These are phyloP conservation scores for Zaprionus camerounensis DNA, from an alignment of 1,140 invertebrate genomes.

Conservation along the genomic window DNA sequence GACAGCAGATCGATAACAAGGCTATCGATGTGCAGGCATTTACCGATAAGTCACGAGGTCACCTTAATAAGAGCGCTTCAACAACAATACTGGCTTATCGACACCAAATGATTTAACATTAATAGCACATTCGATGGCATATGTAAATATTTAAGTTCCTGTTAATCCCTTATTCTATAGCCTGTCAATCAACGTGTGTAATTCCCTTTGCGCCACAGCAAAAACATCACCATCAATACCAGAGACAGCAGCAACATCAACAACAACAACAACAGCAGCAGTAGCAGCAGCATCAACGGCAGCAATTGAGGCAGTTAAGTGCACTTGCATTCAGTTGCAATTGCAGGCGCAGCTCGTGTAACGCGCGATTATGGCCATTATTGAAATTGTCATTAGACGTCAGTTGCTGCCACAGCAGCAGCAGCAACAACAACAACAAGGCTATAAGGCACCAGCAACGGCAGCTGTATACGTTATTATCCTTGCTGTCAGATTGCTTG, in stretches of 20 bases:
- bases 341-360: constrained; percentile 22
- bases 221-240: not conserved
- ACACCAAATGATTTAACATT: not conserved
- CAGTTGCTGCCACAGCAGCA: not conserved
- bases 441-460: not conserved
- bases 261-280: not conserved
- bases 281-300: not conserved
- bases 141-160: constrained; percentile 3
- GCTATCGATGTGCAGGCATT: not conserved
- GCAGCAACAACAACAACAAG: not conserved
- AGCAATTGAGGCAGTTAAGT: constrained; percentile 18
- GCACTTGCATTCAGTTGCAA: constrained; percentile 17
- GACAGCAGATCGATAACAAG: not conserved
- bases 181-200: constrained; percentile 4
- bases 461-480: constrained; percentile 15
- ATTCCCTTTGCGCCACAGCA: not conserved
- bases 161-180: constrained; percentile 6
- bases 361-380: constrained; percentile 34
- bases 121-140: constrained; percentile 6
- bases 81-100: constrained; percentile 1
- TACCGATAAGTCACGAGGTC: not conserved
- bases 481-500: constrained; percentile 9
- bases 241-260: not conserved
- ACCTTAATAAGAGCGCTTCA: not conserved
- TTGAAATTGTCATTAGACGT: constrained; percentile 35